Evolutionary conservation across 2,888 invertebrate species (phyloP).

Genomic region (Malthinus seriepunctatus): DNA sequence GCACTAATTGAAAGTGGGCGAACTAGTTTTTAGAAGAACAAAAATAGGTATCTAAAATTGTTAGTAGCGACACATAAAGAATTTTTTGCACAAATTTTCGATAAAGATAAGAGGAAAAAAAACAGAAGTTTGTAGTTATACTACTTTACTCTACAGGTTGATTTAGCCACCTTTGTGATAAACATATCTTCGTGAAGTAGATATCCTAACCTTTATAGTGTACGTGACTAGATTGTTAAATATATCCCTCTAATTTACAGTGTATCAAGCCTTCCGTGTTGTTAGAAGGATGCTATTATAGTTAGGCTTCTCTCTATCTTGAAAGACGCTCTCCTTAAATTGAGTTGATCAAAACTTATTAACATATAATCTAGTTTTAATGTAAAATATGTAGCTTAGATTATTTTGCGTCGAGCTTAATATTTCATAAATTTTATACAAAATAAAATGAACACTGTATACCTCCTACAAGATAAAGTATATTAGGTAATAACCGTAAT

Average conservation of each 20-base stretch:
- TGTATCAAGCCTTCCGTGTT: constrained; percentile 36
- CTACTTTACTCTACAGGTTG: constrained; percentile 29
- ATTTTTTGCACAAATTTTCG: neutral
- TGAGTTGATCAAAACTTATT: constrained; percentile 10
- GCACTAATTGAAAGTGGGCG: constrained; percentile 3
- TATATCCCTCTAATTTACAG: constrained; percentile 44
- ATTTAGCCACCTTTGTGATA: constrained; percentile 36
- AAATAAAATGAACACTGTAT: no score
- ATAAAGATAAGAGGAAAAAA: neutral
- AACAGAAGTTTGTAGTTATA: constrained; percentile 3
- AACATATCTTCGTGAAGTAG: constrained; percentile 43
- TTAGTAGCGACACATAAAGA: neutral
- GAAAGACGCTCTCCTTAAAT: constrained; percentile 11
- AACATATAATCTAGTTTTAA: neutral
- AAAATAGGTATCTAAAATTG: neutral
- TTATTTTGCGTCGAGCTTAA: no score
- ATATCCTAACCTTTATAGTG: constrained; percentile 44
- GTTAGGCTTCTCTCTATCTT: neutral
- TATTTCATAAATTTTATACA: no score
- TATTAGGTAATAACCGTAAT: no score
- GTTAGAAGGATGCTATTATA: constrained; percentile 16
- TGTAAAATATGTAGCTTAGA: no score
- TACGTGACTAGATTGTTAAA: constrained; percentile 46
- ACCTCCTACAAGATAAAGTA: no score
- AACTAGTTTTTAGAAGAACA: constrained; percentile 1